Evolutionary conservation across 2,888 invertebrate genomes (phyloP).

Genomic region (Acleris cristana): DNA sequence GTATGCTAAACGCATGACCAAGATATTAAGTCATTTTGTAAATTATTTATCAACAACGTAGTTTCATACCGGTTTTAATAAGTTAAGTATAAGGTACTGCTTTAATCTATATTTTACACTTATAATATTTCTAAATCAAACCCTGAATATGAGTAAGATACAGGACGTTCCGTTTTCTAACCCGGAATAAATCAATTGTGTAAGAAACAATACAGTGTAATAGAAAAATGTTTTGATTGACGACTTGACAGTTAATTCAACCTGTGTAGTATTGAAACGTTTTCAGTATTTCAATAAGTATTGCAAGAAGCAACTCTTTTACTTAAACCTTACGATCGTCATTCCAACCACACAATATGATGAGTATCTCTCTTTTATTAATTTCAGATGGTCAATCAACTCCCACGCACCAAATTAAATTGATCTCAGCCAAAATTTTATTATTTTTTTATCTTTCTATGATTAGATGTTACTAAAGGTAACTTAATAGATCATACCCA

Average conservation of each 20-base stretch:
- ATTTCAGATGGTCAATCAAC: neutral
- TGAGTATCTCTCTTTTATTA: no score
- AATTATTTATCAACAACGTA: conserved; percentile 22
- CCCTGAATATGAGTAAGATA: no score
- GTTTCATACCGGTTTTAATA: conserved; percentile 3
- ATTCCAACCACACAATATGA: neutral
- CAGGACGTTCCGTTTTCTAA: neutral
- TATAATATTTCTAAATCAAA: no score
- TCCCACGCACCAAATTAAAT: conserved; percentile 21
- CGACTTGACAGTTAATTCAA: conserved; percentile 18
- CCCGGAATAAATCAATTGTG: conserved; percentile 12
- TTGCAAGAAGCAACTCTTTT: neutral
- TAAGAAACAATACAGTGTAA: conserved; percentile 16
- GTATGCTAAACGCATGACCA: neutral
- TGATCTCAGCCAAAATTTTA: conserved; percentile 25
- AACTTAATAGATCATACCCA: no score
- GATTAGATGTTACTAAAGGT: conserved; percentile 17
- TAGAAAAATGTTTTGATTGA: conserved; percentile 23
- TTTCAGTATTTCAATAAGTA: neutral
- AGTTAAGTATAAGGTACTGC: no score
- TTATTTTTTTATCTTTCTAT: conserved; percentile 8
- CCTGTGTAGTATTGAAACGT: neutral
- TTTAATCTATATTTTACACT: no score
- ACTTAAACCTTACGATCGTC: neutral
- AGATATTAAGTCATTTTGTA: conserved; percentile 20